Conservation (phyloP, 2,888 invertebrate genomes). For the Caenorhabditis auriculariae region DNA sequence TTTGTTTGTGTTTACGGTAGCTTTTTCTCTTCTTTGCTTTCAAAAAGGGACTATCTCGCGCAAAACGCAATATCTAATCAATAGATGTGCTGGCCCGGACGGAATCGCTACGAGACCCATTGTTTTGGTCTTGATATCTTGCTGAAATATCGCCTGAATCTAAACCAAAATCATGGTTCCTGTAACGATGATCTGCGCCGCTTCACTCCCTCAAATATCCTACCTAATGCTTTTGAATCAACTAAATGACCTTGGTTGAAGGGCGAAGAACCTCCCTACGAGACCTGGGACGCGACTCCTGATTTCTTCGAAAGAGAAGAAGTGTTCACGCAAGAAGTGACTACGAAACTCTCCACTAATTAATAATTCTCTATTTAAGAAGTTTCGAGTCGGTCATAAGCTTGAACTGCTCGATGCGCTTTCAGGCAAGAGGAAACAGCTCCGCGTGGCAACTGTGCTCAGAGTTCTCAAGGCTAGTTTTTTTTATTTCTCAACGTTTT, state of each 20-base stretch:
- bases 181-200: too few species aligned
- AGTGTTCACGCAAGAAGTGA: background rate
- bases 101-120: too few species aligned
- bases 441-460: conserved; percentile 93
- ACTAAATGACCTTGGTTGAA: background rate
- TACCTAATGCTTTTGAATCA: background rate
- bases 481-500: background rate
- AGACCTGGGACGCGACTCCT: conserved; percentile 6
- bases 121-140: too few species aligned
- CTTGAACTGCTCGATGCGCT: conserved; percentile 95
- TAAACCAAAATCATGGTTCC: too few species aligned
- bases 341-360: background rate
- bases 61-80: too few species aligned
- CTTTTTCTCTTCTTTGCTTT: too few species aligned
- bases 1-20: too few species aligned
- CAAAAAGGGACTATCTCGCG: too few species aligned
- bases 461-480: conserved; percentile 69
- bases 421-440: conserved; percentile 78
- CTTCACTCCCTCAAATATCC: too few species aligned
- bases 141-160: too few species aligned
- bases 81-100: too few species aligned
- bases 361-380: conserved; percentile 1
- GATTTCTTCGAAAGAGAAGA: background rate
- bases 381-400: conserved; percentile 79
- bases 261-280: conserved; percentile 6